Evolutionary conservation across 2,888 invertebrate species (phyloP), one percentile per base, ranked within the genome.

Genomic region (Crossocerus cetratus): DNA sequence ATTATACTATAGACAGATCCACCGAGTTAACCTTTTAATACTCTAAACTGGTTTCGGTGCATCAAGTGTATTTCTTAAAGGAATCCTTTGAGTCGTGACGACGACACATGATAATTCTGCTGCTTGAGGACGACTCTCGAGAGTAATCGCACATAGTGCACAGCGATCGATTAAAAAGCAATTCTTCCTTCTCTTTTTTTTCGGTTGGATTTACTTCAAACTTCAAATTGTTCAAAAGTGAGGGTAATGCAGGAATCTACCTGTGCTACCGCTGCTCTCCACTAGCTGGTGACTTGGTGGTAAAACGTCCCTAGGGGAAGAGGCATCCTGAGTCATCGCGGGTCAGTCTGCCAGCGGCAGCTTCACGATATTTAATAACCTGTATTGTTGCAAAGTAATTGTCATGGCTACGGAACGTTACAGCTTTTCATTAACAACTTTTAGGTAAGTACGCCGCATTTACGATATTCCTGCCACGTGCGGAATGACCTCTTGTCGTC

Each of bases 381-480:
- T 72, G 69, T 75, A 81, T 81, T 83, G 84, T 85, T 88, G 93
- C 92, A 91, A 91, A 92, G 93, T 92, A 93, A 94, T 93, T 85
- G 86, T 87, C 93, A 97, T 97, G 97, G 95, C 97, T 91, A 96
- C 97, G 62, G 98, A 98, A 91, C 93, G 98, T 87, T 99, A 99
- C 89, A 98, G 98, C 92, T 99, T 99, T 92, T 99, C 98, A 65
- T 92, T 99, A 82, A 99, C 95, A 66, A 96, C 95, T 82, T 95
- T 95, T 88, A 95, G 95, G 95, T 95, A 92, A 90, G 79, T 83
- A 74, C 77, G 73, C 55, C 42, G 23, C 0, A 67, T 23, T 56
- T 3, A 8, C 32, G 1, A 54, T 5, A 49, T 49, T 49, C 49
- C 16, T 49, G 1, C 14, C 4, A 4, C 13, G n/a, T 49, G 14